Percentiles rank a stretch among this genome's conserved stretches.
These are phyloP conservation scores for Halcyon chelicuti DNA, from an alignment of 2,797 vertebrate species.

Conservation along the genomic window DNA sequence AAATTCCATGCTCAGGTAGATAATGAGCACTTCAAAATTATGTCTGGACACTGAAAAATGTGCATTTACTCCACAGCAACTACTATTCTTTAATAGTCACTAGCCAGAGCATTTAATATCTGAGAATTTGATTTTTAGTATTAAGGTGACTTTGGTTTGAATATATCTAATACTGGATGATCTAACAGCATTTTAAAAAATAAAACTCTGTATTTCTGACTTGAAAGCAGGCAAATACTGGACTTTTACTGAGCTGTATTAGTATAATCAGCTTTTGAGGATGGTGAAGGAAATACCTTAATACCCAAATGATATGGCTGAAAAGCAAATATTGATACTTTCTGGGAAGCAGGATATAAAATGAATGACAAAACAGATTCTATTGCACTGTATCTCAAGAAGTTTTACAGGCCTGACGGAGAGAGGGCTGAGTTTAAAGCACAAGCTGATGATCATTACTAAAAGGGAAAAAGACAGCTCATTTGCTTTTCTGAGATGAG, in stretches of 20 bases:
- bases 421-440: not conserved
- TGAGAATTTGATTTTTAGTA: conserved; percentile 75
- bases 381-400: not conserved
- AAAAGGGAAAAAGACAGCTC: not conserved
- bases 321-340: conserved; percentile 55
- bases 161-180: conserved; percentile 54
- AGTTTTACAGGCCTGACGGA: conserved; percentile 10
- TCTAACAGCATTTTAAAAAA: not conserved
- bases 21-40: conserved; percentile 76
- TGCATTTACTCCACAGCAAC: conserved; percentile 55
- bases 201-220: conserved; percentile 20
- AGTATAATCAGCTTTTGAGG: conserved; percentile 66
- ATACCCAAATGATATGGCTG: conserved; percentile 1
- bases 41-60: conserved; percentile 71
- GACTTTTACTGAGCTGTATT: conserved; percentile 53
- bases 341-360: conserved; percentile 14
- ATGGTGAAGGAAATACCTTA: conserved; percentile 47
- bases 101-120: conserved; percentile 68
- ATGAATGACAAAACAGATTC: conserved; percentile 14
- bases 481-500: not conserved
- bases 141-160: conserved; percentile 80
- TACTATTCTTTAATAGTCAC: conserved; percentile 65
- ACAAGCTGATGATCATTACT: not conserved
- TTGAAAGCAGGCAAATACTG: conserved; percentile 40
- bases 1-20: conserved; percentile 77